Evolutionary conservation across 2,888 invertebrate genomes (phyloP).

Genomic region (Cheilosia variabilis): DNA sequence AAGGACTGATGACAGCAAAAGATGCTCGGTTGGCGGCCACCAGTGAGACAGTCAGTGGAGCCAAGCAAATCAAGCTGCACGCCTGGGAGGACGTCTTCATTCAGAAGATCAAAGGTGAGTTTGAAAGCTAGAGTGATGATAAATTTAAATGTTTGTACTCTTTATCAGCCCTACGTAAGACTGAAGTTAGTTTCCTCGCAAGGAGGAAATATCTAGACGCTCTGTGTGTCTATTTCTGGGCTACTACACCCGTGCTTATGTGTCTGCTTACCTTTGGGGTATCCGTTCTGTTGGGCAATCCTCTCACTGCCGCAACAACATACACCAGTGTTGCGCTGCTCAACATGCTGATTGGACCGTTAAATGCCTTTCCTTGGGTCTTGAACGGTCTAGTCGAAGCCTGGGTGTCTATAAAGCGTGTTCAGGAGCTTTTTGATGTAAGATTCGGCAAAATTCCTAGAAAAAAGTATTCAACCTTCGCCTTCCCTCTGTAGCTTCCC

Average conservation of each 20-base stretch:
- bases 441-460: slow-evolving; percentile 78
- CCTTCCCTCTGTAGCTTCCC: slow-evolving; percentile 76
- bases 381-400: slow-evolving; percentile 98
- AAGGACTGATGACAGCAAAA: slow-evolving; percentile 95
- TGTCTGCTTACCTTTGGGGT: slow-evolving; percentile 92
- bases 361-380: slow-evolving; percentile 99
- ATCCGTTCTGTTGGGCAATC: slow-evolving; percentile 90
- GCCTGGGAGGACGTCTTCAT: slow-evolving; percentile 97
- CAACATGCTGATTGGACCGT: slow-evolving; percentile 97
- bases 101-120: slow-evolving; percentile 87
- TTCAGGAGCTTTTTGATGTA: slow-evolving; percentile 92
- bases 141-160: neutral
- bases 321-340: slow-evolving; percentile 97
- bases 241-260: slow-evolving; percentile 96
- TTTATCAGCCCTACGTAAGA: slow-evolving; percentile 86
- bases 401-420: slow-evolving; percentile 95
- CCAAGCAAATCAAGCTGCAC: slow-evolving; percentile 95
- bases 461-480: neutral
- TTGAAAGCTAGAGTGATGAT: slow-evolving; percentile 46
- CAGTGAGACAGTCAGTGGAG: slow-evolving; percentile 93
- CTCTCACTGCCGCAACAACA: slow-evolving; percentile 93
- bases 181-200: slow-evolving; percentile 91
- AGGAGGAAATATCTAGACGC: slow-evolving; percentile 98
- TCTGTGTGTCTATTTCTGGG: slow-evolving; percentile 99
- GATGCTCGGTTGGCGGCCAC: slow-evolving; percentile 94